Percentiles rank a stretch among this genome's conserved stretches.
Evolutionary conservation across 2,888 invertebrate species (phyloP).

Genomic region (Criorhina ranunculi): DNA sequence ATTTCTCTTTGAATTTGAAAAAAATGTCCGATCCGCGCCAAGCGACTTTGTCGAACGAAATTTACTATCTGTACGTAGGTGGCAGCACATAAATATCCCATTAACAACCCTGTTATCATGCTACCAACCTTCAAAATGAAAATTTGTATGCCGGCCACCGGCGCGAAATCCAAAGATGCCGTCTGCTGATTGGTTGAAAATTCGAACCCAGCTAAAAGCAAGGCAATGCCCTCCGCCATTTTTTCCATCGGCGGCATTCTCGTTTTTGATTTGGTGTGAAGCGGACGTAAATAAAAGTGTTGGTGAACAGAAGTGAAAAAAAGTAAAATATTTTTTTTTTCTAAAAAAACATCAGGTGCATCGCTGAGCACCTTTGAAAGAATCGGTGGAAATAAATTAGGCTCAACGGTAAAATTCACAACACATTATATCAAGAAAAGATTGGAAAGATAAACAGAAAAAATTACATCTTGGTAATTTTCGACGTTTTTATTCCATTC

Average conservation of each 20-base stretch:
- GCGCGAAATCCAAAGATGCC: slow-evolving; percentile 66
- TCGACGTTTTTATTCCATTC: slow-evolving; percentile 73
- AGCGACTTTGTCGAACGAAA: too few relatives aligned
- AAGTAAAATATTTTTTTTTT: slow-evolving; percentile 37
- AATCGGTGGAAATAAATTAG: slow-evolving; percentile 64
- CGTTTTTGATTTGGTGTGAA: slow-evolving; percentile 57
- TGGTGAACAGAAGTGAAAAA: slow-evolving; percentile 44
- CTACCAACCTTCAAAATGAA: slow-evolving; percentile 43
- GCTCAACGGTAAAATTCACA: slow-evolving; percentile 73
- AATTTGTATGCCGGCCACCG: slow-evolving; percentile 26
- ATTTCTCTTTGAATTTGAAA: too few relatives aligned
- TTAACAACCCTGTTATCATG: slow-evolving; percentile 10
- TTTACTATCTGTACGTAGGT: slow-evolving; percentile 2
- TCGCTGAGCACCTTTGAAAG: slow-evolving; percentile 60
- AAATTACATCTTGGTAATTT: slow-evolving; percentile 70
- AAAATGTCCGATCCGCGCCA: too few relatives aligned
- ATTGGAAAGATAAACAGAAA: slow-evolving; percentile 68
- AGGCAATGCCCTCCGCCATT: slow-evolving; percentile 64
- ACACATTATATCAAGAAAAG: slow-evolving; percentile 62
- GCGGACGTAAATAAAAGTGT: slow-evolving; percentile 47
- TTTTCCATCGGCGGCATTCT: slow-evolving; percentile 45
- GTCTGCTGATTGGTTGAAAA: slow-evolving; percentile 57
- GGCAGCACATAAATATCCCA: not conserved
- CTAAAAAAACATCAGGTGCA: slow-evolving; percentile 60
- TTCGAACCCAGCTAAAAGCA: slow-evolving; percentile 42